Evolutionary conservation across 1,140 invertebrate genomes (phyloP), one percentile per base, ranked within the genome.

Genomic region (Polypedilum vanderplanki): DNA sequence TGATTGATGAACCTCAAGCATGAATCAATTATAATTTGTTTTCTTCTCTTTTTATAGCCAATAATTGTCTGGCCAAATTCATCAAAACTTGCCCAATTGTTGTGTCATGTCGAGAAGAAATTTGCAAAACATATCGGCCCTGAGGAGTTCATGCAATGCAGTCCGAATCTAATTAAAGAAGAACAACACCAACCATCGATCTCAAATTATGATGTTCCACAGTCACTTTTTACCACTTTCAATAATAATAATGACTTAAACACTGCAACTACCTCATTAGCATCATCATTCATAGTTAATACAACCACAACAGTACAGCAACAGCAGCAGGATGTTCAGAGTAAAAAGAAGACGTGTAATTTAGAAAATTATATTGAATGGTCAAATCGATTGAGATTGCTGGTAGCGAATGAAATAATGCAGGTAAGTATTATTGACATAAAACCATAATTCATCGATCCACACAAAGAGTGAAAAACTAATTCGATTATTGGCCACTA

Each of bases 381-480:
- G 81, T 81, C 81, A 76, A 78, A 80, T 79, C 80, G 81, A 80
- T 75, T 81, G 46, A 80, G 81, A 74, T 77, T 81, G 64, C 80
- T 82, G 78, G 81, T 81, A 74, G 81, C 80, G 78, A 82, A 82
- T 75, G 80, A 81, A 77, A 82, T 82, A 78, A 78, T 82, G 76
- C 80, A 80, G 80, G 81, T 82, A 76, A 80, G 77, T 57, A n/a
- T n/a, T 15, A 15, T 17, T 74, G n/a, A n/a, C n/a, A n/a, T n/a
- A n/a, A n/a, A n/a, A 33, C 24, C 24, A 33, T 33, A 33, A 22
- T 75, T 8, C 41, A 17, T 46, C 40, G 22, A 64, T 17, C 17
- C 74, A 75, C 20, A 46, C 12, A 18, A 75, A 15, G 10, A 17
- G 24, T 5, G 24, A 33, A 33, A 33, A 41, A 57, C 17, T 9